Base-by-base conservation (phyloP, 2,888 invertebrate species). In the Perithous albicinctus region DNA sequence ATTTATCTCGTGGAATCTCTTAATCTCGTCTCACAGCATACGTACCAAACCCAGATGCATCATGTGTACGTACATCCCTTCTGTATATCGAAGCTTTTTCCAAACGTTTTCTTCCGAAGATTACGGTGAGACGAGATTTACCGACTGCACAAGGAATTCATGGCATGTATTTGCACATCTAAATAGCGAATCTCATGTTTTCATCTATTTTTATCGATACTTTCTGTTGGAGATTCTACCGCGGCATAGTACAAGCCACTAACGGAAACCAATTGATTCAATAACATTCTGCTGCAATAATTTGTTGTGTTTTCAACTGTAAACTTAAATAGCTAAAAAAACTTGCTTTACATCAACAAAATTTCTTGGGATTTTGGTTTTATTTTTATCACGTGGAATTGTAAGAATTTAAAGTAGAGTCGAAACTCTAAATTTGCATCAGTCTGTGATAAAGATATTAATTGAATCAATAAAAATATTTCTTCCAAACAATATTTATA, bases 1-100 rank as follows among this genome's bases (percentile, higher is more conserved):
- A 63, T 82, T 78, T 74, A 70, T 63, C 73, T 73, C 15, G 48
- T 43, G 35, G 51, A 82, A 78, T 78, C 74, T 82, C 78, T 82
- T 78, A 82, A 82, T 78, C 81, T 78, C 74, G 38, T 63, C 41
- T 64, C 73, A 23, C 38, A 63, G 48, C 51, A 26, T 64, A 51
- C 38, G 48, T 15, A 38, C 43, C 8, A 46, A 46, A 15, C 26
- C 23, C 64, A 66, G 72, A 46, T 78, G 70, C 54, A 41, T 41
- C 56, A 54, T 43, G 54, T 54, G 72, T 20, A 26, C 72, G 51
- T 41, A 35, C 12, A 23, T 66, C 6, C 8, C 8, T n/a, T 41
- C 7, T 10, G 29, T 66, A 12, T 66, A 46, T 26, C 64, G 26
- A 43, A 26, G 15, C 6, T n/a, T 51, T 23, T 46, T 46, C 15